A percentile compares a stretch with the other conserved stretches of the same genome.
Evolutionary conservation across 1,140 invertebrate genomes (phyloP).

Genomic region (Drosophila ogumai): DNA sequence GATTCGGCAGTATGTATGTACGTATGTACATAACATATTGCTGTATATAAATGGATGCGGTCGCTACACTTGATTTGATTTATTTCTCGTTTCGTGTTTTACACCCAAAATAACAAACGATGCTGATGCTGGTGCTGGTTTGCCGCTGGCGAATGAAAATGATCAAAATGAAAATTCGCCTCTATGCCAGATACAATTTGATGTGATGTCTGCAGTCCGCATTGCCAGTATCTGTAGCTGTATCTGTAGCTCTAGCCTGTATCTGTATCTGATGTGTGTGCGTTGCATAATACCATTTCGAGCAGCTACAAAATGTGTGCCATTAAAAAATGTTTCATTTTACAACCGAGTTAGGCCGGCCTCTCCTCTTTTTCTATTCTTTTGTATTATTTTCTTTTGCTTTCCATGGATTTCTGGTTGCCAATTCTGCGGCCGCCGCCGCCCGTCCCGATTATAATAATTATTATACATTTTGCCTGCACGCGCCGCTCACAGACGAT

Average conservation of each 20-base stretch:
- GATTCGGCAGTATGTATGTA: constrained; percentile 50
- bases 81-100: constrained; percentile 83
- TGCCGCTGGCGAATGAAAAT: constrained; percentile 52
- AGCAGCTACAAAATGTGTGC: constrained; percentile 58
- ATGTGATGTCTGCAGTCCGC: constrained; percentile 60
- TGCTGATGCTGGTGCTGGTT: constrained; percentile 25
- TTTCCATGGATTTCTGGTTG: constrained; percentile 21
- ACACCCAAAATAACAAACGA: constrained; percentile 82
- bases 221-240: constrained; percentile 15
- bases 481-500: constrained; percentile 23
- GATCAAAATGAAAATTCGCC: constrained; percentile 74
- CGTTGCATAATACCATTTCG: constrained; percentile 80
- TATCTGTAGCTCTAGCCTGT: too few species aligned
- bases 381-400: constrained; percentile 9
- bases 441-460: constrained; percentile 27
- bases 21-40: constrained; percentile 21
- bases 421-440: constrained; percentile 19
- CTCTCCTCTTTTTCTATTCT: constrained; percentile 26
- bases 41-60: constrained; percentile 70
- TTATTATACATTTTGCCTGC: constrained; percentile 33
- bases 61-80: constrained; percentile 81
- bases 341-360: constrained; percentile 40
- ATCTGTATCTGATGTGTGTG: constrained; percentile 45
- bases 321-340: constrained; percentile 63
- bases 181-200: constrained; percentile 52